These are phyloP conservation scores for Arctopsyche grandis DNA, from an alignment of 1,140 invertebrate genomes.

Conservation along the genomic window DNA sequence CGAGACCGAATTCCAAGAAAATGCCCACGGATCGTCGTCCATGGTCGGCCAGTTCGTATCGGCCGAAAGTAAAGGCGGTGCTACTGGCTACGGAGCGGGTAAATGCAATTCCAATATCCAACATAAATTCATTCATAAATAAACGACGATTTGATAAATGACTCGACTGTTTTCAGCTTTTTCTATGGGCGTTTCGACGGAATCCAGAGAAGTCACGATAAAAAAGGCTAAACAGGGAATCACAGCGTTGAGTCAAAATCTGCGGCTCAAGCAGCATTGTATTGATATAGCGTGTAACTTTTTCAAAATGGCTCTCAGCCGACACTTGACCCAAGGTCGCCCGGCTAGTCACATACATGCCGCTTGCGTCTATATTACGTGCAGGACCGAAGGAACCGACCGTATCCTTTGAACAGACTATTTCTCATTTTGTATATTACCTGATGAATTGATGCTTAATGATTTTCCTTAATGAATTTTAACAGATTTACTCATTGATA, in stretches of 20 bases:
- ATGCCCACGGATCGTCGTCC: conserved; percentile 85
- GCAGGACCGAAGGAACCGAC: conserved; percentile 91
- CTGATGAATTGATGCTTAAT: background rate
- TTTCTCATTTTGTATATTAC: conserved; percentile 26
- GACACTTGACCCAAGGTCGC: conserved; percentile 90
- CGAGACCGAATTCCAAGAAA: conserved; percentile 96
- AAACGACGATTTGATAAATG: no score
- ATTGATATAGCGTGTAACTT: conserved; percentile 95
- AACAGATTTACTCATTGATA: conserved; percentile 94
- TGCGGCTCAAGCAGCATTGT: conserved; percentile 88
- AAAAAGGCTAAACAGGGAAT: conserved; percentile 88
- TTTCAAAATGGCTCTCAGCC: conserved; percentile 94
- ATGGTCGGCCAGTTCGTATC: conserved; percentile 94
- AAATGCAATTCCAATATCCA: conserved; percentile 46
- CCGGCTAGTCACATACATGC: conserved; percentile 93
- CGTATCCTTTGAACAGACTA: conserved; percentile 80
- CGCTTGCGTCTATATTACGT: conserved; percentile 98
- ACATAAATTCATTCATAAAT: no score
- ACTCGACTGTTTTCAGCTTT: conserved; percentile 69
- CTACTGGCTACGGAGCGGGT: conserved; percentile 78
- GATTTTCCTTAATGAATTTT: conserved; percentile 24
- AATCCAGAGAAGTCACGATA: conserved; percentile 90
- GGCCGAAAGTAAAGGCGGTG: conserved; percentile 84
- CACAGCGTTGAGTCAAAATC: conserved; percentile 78
- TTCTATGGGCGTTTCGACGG: conserved; percentile 77